Conservation (phyloP, 2,888 invertebrate genomes). For the Pimpla rufipes region DNA sequence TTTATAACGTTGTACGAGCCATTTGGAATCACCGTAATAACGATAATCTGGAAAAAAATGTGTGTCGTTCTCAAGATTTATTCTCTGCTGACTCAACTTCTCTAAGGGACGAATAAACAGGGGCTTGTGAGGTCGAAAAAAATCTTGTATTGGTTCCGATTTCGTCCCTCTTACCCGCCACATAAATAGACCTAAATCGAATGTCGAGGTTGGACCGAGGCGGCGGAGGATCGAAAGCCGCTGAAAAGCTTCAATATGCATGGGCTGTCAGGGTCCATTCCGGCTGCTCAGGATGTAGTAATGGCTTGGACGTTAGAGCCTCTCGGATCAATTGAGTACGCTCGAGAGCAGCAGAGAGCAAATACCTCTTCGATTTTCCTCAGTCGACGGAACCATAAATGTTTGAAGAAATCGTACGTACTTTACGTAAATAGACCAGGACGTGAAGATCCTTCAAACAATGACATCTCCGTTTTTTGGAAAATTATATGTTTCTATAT, state of each 20-base stretch:
- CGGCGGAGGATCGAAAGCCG: constrained; percentile 22
- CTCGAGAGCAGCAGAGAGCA: not conserved
- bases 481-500: no score
- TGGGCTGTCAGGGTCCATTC: constrained; percentile 65
- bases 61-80: not conserved
- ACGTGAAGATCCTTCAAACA: not conserved
- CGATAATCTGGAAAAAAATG: no score
- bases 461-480: not conserved
- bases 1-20: not conserved
- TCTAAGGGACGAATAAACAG: not conserved
- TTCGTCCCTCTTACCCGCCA: not conserved
- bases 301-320: not conserved
- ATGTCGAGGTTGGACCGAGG: constrained; percentile 18
- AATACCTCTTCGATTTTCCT: constrained; percentile 11
- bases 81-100: not conserved
- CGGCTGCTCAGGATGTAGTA: constrained; percentile 30
- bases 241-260: constrained; percentile 66
- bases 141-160: not conserved
- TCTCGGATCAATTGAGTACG: not conserved
- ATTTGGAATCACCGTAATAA: no score
- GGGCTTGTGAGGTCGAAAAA: not conserved
- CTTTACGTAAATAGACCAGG: not conserved
- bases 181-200: not conserved
- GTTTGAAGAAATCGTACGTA: constrained; percentile 18
- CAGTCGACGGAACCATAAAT: constrained; percentile 55